Conservation (phyloP, 2,888 invertebrate genomes). For the Aproaerema taeniolella region DNA sequence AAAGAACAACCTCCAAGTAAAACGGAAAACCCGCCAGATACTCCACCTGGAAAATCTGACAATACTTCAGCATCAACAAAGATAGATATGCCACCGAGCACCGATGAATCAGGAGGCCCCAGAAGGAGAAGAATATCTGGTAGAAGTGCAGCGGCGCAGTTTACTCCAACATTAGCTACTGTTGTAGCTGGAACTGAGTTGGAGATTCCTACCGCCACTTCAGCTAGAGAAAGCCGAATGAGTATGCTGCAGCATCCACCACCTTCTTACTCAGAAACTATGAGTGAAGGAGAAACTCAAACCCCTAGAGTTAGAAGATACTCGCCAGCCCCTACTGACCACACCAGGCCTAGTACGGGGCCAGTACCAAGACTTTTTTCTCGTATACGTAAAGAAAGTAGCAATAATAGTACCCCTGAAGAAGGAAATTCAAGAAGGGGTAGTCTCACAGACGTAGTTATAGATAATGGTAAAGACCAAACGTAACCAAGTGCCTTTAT, state of each 20-base stretch:
- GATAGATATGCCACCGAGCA: slow-evolving; percentile 5
- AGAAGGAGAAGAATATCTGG: slow-evolving; percentile 61
- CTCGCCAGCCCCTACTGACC: slow-evolving; percentile 60
- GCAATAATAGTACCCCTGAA: slow-evolving; percentile 33
- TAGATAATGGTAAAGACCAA: slow-evolving; percentile 69
- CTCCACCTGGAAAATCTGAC: slow-evolving; percentile 29
- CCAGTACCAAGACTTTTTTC: slow-evolving; percentile 66
- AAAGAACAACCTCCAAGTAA: slow-evolving; percentile 28
- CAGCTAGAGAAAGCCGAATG: slow-evolving; percentile 65
- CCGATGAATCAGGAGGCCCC: slow-evolving; percentile 27
- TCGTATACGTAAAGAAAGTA: slow-evolving; percentile 58
- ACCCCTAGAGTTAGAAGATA: slow-evolving; percentile 56
- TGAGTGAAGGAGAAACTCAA: slow-evolving; percentile 37
- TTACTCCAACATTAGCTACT: slow-evolving; percentile 65
- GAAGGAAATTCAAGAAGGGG: slow-evolving; percentile 53
- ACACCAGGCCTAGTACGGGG: slow-evolving; percentile 47
- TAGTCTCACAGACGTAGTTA: slow-evolving; percentile 69
- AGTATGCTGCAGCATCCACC: slow-evolving; percentile 63
- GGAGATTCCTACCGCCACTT: slow-evolving; percentile 54
- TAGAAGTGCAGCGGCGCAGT: slow-evolving; percentile 58
- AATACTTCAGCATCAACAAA: not conserved
- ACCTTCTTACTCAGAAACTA: slow-evolving; percentile 58
- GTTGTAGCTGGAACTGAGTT: slow-evolving; percentile 66
- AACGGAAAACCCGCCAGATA: slow-evolving; percentile 22
- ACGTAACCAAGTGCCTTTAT: slow-evolving; percentile 55